These are phyloP conservation scores for Pygoscelis adeliae DNA, from an alignment of 2,113 vertebrate genomes.

Conservation along the genomic window DNA sequence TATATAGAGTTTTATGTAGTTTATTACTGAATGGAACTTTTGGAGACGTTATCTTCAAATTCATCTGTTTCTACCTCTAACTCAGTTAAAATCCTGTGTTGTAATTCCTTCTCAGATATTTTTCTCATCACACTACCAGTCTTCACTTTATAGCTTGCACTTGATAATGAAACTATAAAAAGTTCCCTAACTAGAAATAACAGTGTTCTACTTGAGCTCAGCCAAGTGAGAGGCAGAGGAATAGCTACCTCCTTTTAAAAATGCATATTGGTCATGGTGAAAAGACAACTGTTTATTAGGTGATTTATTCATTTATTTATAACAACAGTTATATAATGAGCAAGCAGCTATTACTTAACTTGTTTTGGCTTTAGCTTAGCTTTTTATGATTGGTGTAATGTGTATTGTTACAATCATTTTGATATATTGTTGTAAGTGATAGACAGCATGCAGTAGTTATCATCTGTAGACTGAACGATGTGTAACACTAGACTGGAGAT, in stretches of 20 bases:
- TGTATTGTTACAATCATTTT: background rate
- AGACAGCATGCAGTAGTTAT: background rate
- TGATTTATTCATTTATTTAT: background rate
- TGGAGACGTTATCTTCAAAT: background rate
- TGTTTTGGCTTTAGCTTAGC: background rate
- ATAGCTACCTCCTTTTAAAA: background rate
- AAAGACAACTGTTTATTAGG: background rate
- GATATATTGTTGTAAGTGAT: background rate
- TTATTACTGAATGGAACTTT: background rate
- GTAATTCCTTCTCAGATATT: background rate
- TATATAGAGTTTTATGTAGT: background rate
- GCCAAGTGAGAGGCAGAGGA: background rate
- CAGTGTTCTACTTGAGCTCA: background rate
- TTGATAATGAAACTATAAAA: background rate
- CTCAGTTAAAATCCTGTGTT: background rate
- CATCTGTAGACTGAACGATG: background rate
- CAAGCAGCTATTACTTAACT: background rate
- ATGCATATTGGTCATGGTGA: accelerated
- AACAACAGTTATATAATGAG: background rate
- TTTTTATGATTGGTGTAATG: background rate
- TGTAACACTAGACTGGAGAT: background rate
- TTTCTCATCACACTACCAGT: background rate
- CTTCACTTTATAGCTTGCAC: background rate
- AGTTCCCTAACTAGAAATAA: background rate
- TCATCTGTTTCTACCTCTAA: background rate